Percentiles rank a stretch among this genome's conserved stretches.
phyloP scores from a whole-genome alignment of 2,797 vertebrate genomes.

The Gymnodraco acuticeps region DNA sequence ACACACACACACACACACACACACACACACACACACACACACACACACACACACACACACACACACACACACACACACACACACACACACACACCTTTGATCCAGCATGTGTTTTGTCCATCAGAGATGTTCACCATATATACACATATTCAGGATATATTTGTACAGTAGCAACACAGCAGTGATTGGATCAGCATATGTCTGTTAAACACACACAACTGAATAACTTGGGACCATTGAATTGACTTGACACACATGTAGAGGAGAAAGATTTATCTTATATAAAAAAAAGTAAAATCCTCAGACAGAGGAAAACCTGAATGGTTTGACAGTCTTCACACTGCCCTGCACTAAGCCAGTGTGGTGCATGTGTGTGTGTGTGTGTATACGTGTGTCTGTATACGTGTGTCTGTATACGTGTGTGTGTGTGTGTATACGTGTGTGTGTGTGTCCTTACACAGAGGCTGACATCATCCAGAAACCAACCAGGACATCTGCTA shows the following conservation, averaged over 20 bases:
- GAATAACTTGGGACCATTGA: constrained; percentile 46
- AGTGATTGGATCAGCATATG: constrained; percentile 69
- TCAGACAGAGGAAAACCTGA: constrained; percentile 15
- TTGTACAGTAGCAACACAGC: constrained; percentile 58
- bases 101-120: constrained; percentile 62
- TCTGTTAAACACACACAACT: constrained; percentile 42
- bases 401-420: constrained; percentile 2
- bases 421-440: constrained; percentile 12
- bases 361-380: constrained; percentile 3
- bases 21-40: no score
- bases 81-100: constrained; percentile 37
- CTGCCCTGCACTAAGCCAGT: constrained; percentile 10
- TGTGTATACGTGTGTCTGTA: constrained; percentile 3
- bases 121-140: constrained; percentile 41
- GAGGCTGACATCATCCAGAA: constrained; percentile 37
- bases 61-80: no score
- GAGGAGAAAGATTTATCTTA: background rate
- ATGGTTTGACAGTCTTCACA: constrained; percentile 14
- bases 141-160: constrained; percentile 30
- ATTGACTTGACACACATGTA: constrained; percentile 23
- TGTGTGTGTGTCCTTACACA: background rate
- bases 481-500: constrained; percentile 45
- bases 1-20: no score
- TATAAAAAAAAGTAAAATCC: background rate
- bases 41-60: no score